Evolutionary conservation across 2,888 invertebrate species (phyloP), one percentile per base, ranked within the genome.

Genomic region (Thelaira solivaga): DNA sequence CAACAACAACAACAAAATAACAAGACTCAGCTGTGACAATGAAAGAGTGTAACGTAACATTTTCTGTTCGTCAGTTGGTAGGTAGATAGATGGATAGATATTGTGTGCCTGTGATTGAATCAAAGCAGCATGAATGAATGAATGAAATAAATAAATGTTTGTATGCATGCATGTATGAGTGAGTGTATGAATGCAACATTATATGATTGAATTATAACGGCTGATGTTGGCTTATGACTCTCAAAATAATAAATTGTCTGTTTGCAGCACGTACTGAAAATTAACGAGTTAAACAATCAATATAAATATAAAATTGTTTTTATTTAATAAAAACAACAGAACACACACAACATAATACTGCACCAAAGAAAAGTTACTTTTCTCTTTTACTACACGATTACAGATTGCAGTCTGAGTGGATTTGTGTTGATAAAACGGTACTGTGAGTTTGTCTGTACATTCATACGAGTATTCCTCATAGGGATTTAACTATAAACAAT

Each of bases 161-260:
- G n/a, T n/a, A n/a, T n/a, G 8, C 8, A 45, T 34, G 51, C 29
- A 61, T 51, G 29, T 43, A 53, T 53, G 34, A 43, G 18, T 34
- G 67, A 31, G 45, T 29, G 16, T 24, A 55, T 34, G 26, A 45
- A 36, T 55, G 59, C 49, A 59, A 49, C 41, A 49, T 57, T 51
- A 51, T 65, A 34, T 77, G 77, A 77, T 77, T 73, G 73, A 77
- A 77, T 73, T 77, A 77, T 77, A 69, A 73, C 57, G 68, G 29
- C 68, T 77, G 72, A 59, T 68, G 73, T 77, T 77, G 73, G 77
- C 77, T 69, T 78, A 73, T 78, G 73, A 59, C 64, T 69, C 59
- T 65, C 31, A 39, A 51, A 69, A 73, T 69, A 78, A 78, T 78
- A 78, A 69, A 78, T 78, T 65, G 43, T 68, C 68, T 78, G 73